phyloP scores from a whole-genome alignment of 2,797 vertebrate genomes.

The Protosalanx chinensis region DNA sequence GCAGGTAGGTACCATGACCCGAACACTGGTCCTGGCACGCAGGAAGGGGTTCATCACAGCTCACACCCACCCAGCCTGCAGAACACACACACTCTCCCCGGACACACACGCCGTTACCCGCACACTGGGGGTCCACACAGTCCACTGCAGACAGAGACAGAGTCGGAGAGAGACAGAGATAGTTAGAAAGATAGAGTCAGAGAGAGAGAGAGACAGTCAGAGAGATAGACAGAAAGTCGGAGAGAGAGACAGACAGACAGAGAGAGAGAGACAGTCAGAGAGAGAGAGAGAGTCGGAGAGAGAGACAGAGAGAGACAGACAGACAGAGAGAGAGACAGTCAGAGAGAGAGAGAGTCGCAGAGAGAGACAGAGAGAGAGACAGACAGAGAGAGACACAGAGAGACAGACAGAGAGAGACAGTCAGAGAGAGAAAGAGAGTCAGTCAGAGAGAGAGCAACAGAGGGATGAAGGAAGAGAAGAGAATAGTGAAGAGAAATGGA shows the following conservation, averaged over 20 bases:
- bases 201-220: neutral
- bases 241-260: neutral
- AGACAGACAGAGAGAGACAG: neutral
- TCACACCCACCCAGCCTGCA: slow-evolving; percentile 86
- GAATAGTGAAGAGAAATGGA: neutral
- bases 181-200: neutral
- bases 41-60: slow-evolving; percentile 84
- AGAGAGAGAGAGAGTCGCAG: too few relatives aligned
- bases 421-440: neutral
- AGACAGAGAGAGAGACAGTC: neutral
- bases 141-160: slow-evolving; percentile 74
- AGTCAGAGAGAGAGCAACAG: neutral
- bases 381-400: neutral
- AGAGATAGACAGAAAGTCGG: neutral
- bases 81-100: slow-evolving; percentile 91
- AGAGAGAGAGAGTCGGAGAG: neutral
- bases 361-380: neutral
- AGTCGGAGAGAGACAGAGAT: slow-evolving; percentile 26
- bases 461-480: neutral
- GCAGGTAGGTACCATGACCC: slow-evolving; percentile 86
- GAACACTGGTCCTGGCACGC: slow-evolving; percentile 94
- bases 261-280: neutral
- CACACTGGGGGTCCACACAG: slow-evolving; percentile 88
- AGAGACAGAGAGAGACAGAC: neutral
- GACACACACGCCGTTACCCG: slow-evolving; percentile 87